These are phyloP conservation scores for Euplexia lucipara DNA, from an alignment of 2,888 invertebrate species.

Conservation along the genomic window DNA sequence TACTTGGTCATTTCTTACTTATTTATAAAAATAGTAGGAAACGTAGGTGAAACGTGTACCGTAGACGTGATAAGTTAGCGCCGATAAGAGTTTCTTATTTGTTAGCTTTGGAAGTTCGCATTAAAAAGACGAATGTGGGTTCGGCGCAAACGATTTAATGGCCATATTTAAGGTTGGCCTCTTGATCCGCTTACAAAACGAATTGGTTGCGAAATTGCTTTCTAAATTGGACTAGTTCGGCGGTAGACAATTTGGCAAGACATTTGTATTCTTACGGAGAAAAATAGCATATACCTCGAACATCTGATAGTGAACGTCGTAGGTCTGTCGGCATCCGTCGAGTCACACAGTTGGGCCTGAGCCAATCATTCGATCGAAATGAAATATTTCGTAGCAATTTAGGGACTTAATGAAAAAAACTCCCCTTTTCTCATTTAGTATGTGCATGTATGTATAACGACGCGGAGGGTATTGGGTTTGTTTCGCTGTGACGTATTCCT, in stretches of 20 bases:
- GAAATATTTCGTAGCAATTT: slow-evolving; percentile 84
- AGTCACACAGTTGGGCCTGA: slow-evolving; percentile 81
- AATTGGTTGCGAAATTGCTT: slow-evolving; percentile 90
- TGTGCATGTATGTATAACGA: slow-evolving; percentile 65
- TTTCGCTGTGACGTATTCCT: slow-evolving; percentile 62
- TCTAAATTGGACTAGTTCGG: slow-evolving; percentile 90
- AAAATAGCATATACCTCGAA: slow-evolving; percentile 88
- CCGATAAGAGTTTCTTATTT: slow-evolving; percentile 77
- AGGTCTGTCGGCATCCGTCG: slow-evolving; percentile 79
- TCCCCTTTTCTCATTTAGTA: slow-evolving; percentile 76
- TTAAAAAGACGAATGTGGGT: slow-evolving; percentile 83
- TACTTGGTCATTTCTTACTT: slow-evolving; percentile 43
- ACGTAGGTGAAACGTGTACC: slow-evolving; percentile 55
- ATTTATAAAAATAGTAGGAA: slow-evolving; percentile 52
- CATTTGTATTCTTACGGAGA: slow-evolving; percentile 90
- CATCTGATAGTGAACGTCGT: slow-evolving; percentile 86
- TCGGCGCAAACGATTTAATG: slow-evolving; percentile 85
- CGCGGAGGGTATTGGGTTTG: slow-evolving; percentile 58
- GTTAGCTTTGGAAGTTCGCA: slow-evolving; percentile 77
- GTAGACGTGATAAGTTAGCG: slow-evolving; percentile 70
- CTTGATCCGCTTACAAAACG: slow-evolving; percentile 89
- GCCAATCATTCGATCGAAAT: slow-evolving; percentile 87
- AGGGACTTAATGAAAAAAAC: slow-evolving; percentile 80
- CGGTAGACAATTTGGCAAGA: slow-evolving; percentile 90
- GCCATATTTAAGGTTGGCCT: slow-evolving; percentile 87